Base-by-base conservation (phyloP, 2,888 invertebrate species). In the Eueremaeus valkanovi region DNA sequence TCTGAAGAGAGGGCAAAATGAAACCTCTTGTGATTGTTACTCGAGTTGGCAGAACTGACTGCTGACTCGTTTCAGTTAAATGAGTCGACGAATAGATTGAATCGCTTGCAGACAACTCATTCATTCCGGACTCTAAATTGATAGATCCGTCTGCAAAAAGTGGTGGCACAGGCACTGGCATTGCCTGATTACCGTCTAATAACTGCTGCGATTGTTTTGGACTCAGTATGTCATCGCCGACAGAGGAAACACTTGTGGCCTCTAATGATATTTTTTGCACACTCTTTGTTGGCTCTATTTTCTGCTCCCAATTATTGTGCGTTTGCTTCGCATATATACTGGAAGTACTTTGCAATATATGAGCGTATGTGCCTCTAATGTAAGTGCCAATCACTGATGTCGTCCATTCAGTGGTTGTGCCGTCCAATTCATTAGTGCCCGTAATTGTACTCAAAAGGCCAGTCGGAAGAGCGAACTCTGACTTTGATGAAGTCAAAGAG, bases 311-410 rank as follows among this genome's bases (percentile, higher is more conserved):
- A 18, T 29, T 49, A 45, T 42, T 40, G 21, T 11, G 49, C 8
- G 73, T 42, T 6, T 31, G 55, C 3, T 73, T 76, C 1, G 36
- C 33, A 29, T 78, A 85, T 16, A 86, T 84, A 75, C 86, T 86
- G 0, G 87, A 86, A 3, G 86, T 86, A 0, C 86, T 86, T 77
- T 86, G 85, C 70, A 86, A 84, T 27, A 87, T 82, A 78, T 87
- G 86, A 0, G 86, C 85, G 76, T 87, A 87, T 78, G 85, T 84
- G 0, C 84, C 85, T 36, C 86, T 85, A 18, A 86, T 81, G 42
- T 85, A 85, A 0, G 87, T 87, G 5, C 87, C 87, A 76, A 85
- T 86, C 72, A 87, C 84, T 16, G 84, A 82, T 9, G 86, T 86
- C 58, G 86, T 87, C 78, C 85, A 86, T 68, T 85, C 83, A 0